A percentile compares a stretch with the other conserved stretches of the same genome.
Evolutionary conservation across 2,888 invertebrate genomes (phyloP).

Genomic region (Choristoneura rosaceana): DNA sequence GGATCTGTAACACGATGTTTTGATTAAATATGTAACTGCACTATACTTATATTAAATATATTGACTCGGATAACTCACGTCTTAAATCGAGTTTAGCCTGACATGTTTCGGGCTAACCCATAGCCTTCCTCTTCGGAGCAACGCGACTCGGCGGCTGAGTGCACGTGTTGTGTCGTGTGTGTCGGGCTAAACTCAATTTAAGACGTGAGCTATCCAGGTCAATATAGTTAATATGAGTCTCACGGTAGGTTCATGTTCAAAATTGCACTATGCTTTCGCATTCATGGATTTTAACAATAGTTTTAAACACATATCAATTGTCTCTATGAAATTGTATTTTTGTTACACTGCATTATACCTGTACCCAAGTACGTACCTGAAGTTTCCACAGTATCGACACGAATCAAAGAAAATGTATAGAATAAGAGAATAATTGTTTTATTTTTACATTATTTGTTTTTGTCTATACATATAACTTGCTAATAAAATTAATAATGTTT

Average conservation of each 20-base stretch:
- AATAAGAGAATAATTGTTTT: constrained; percentile 31
- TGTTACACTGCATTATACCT: constrained; percentile 16
- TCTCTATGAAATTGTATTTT: constrained; percentile 1
- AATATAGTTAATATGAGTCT: too few relatives aligned
- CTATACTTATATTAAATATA: too few relatives aligned
- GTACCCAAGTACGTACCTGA: constrained; percentile 28
- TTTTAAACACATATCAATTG: constrained; percentile 11
- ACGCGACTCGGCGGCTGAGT: too few relatives aligned
- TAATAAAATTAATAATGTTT: constrained; percentile 20
- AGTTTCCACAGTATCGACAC: constrained; percentile 22
- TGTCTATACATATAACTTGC: not conserved
- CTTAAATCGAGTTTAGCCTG: too few relatives aligned
- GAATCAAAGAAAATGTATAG: constrained; percentile 23
- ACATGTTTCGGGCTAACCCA: too few relatives aligned
- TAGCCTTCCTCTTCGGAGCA: too few relatives aligned
- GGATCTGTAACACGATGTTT: not conserved
- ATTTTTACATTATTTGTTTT: constrained; percentile 27
- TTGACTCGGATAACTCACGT: too few relatives aligned
- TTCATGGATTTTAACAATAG: not conserved
- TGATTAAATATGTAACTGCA: not conserved
- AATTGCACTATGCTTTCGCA: not conserved
- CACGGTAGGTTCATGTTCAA: too few relatives aligned
- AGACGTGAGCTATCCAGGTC: too few relatives aligned
- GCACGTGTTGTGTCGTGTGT: too few relatives aligned
- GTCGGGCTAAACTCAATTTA: too few relatives aligned